A percentile compares a stretch with the other conserved stretches of the same genome.
Evolutionary conservation across 2,797 vertebrate genomes (phyloP).

Genomic region (Craterocephalus amniculus): DNA sequence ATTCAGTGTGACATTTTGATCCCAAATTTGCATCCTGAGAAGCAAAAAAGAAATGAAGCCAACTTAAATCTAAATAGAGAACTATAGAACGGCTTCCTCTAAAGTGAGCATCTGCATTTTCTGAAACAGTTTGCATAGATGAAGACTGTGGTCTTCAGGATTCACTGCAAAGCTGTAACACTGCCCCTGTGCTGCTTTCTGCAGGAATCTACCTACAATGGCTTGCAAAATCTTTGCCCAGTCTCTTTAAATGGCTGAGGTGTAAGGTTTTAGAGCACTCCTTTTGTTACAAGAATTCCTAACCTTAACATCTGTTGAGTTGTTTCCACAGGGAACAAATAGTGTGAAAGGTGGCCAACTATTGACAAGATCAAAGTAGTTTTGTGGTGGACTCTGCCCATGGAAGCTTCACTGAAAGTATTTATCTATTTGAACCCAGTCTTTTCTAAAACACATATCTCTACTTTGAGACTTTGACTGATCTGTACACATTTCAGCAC

Average conservation of each 20-base stretch:
- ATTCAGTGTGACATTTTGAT: neutral
- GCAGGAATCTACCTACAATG: neutral
- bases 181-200: neutral
- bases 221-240: slow-evolving; percentile 9
- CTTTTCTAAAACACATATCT: slow-evolving; percentile 54
- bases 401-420: slow-evolving; percentile 43
- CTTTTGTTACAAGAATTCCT: slow-evolving; percentile 7
- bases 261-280: slow-evolving; percentile 10
- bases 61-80: neutral
- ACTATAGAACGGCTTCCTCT: neutral
- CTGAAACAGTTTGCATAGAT: neutral
- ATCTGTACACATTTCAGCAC: slow-evolving; percentile 56
- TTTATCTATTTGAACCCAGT: slow-evolving; percentile 54
- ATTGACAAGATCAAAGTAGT: slow-evolving; percentile 43
- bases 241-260: slow-evolving; percentile 48
- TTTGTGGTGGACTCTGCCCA: slow-evolving; percentile 65
- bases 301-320: slow-evolving; percentile 10
- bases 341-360: neutral
- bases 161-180: neutral
- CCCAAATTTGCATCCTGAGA: neutral
- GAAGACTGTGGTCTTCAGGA: neutral
- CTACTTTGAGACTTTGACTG: slow-evolving; percentile 70
- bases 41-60: neutral
- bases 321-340: slow-evolving; percentile 16
- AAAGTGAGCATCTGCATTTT: neutral